A percentile compares a stretch with the other conserved stretches of the same genome.
Conservation (phyloP, 2,113 vertebrate species). For the Pleuronectes platessa region DNA sequence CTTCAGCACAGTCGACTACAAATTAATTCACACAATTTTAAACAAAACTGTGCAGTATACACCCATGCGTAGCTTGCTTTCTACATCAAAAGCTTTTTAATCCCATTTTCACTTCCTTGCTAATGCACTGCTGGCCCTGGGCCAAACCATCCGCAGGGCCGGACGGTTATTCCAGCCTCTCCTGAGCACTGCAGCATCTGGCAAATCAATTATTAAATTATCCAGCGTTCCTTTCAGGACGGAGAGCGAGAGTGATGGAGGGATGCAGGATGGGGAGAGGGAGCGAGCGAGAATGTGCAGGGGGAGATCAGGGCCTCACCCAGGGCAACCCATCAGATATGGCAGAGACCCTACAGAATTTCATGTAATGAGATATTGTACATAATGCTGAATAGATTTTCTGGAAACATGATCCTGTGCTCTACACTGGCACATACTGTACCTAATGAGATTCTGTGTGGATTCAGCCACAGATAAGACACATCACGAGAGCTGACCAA, state of each 20-base stretch:
- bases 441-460: conserved; percentile 60
- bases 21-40: conserved; percentile 64
- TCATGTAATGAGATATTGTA: conserved; percentile 80
- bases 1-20: conserved; percentile 12
- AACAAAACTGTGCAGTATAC: conserved; percentile 47
- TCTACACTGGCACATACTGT: conserved; percentile 53
- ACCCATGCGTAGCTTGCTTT: conserved; percentile 50
- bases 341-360: conserved; percentile 72
- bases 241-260: conserved; percentile 64
- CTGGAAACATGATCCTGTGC: conserved; percentile 61
- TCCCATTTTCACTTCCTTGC: conserved; percentile 77
- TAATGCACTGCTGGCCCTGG: conserved; percentile 76
- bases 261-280: conserved; percentile 49
- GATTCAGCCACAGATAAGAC: conserved; percentile 54
- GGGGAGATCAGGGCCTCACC: conserved; percentile 40
- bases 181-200: conserved; percentile 83
- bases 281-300: conserved; percentile 31
- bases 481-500: conserved; percentile 25
- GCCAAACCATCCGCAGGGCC: conserved; percentile 74
- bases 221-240: conserved; percentile 76
- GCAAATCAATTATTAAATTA: conserved; percentile 86
- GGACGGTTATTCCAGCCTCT: conserved; percentile 79
- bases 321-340: conserved; percentile 72
- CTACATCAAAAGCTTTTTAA: conserved; percentile 76
- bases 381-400: conserved; percentile 75